phyloP scores from a whole-genome alignment of 1,140 invertebrate genomes.

The Brachionus koreanus region DNA sequence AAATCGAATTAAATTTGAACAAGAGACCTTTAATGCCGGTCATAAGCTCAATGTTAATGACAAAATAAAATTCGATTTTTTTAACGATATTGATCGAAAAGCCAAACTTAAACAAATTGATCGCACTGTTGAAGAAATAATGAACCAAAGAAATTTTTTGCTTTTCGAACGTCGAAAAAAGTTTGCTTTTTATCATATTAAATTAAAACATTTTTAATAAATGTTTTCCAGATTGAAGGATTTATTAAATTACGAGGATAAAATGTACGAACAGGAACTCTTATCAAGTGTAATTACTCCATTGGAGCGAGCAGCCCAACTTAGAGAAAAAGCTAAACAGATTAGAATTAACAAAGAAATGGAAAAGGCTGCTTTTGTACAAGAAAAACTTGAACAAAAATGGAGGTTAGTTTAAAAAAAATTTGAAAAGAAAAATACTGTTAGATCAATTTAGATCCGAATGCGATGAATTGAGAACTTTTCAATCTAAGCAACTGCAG shows the following conservation, averaged over 20 bases:
- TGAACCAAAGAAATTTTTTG: constrained; percentile 37
- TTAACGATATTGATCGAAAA: not conserved
- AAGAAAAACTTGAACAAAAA: constrained; percentile 42
- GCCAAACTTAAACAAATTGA: constrained; percentile 31
- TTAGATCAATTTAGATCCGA: not conserved
- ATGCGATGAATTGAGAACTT: constrained; percentile 32
- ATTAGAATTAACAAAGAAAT: constrained; percentile 14
- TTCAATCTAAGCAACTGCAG: constrained; percentile 31
- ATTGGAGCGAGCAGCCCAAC: constrained; percentile 33
- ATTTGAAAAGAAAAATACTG: not conserved
- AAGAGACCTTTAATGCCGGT: not conserved
- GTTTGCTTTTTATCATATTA: not conserved
- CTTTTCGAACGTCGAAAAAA: constrained; percentile 31
- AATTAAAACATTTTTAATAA: not conserved
- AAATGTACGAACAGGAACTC: constrained; percentile 28
- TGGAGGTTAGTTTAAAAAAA: constrained; percentile 6
- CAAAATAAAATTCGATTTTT: constrained; percentile 37
- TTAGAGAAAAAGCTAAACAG: constrained; percentile 34
- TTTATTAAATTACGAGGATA: not conserved
- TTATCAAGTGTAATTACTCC: not conserved
- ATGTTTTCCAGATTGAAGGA: constrained; percentile 23
- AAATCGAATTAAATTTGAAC: not conserved
- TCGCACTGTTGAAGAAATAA: constrained; percentile 28
- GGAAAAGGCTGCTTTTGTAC: constrained; percentile 35
- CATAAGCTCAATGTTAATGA: constrained; percentile 27